A percentile compares a stretch with the other conserved stretches of the same genome.
These are phyloP conservation scores for Iguana delicatissima DNA, from an alignment of 2,797 vertebrate genomes.

Conservation along the genomic window DNA sequence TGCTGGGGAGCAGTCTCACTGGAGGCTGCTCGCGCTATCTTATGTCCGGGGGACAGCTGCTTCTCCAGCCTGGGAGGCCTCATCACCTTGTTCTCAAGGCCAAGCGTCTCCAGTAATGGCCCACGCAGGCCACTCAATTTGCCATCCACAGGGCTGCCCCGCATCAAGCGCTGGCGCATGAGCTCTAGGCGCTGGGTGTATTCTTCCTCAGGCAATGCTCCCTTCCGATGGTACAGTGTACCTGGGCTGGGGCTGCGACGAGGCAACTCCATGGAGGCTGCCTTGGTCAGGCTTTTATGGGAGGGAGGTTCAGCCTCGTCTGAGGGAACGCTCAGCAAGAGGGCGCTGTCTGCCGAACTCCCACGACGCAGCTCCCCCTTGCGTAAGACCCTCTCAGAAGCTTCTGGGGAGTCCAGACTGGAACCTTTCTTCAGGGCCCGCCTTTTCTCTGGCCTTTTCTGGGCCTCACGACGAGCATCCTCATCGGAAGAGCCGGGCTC, in stretches of 20 bases:
- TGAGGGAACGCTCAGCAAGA: conserved; percentile 83
- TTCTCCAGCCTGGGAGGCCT: conserved; percentile 77
- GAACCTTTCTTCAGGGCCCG: conserved; percentile 88
- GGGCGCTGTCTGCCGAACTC: conserved; percentile 93
- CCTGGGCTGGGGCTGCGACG: conserved; percentile 88
- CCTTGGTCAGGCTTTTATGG: conserved; percentile 86
- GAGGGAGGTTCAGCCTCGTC: conserved; percentile 80
- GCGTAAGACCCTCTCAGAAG: conserved; percentile 76
- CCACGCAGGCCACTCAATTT: conserved; percentile 96
- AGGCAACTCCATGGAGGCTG: conserved; percentile 87
- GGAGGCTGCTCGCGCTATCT: conserved; percentile 90
- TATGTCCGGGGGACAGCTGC: conserved; percentile 58
- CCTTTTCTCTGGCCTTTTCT: conserved; percentile 80
- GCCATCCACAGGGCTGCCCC: conserved; percentile 88
- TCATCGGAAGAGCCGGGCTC: conserved; percentile 84
- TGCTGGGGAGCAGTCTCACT: conserved; percentile 88
- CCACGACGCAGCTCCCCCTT: conserved; percentile 91
- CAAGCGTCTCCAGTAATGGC: conserved; percentile 92
- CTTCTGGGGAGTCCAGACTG: conserved; percentile 86
- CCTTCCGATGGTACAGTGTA: conserved; percentile 77
- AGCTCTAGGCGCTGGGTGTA: conserved; percentile 92
- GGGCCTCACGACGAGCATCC: conserved; percentile 78
- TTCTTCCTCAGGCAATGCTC: conserved; percentile 88
- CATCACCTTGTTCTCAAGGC: conserved; percentile 82
- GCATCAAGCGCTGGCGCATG: conserved; percentile 92